Evolutionary conservation across 2,888 invertebrate genomes (phyloP).

Genomic region (Chamaedrilus cognettii): DNA sequence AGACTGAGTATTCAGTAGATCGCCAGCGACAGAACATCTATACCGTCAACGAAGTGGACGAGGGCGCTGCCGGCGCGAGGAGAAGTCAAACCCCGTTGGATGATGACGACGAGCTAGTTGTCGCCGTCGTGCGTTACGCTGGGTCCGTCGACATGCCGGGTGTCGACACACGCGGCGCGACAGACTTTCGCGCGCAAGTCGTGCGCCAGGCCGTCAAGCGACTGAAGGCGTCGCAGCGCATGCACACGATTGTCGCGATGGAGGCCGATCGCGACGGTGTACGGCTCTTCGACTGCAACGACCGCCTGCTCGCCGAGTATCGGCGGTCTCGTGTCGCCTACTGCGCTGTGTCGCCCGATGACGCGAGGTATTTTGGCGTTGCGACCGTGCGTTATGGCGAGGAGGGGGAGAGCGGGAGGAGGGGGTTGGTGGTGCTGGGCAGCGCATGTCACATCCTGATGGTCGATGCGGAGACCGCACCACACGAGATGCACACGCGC

Average conservation of each 20-base stretch:
- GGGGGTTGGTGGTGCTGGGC: not conserved
- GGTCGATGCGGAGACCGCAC: not conserved
- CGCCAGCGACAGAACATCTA: not conserved
- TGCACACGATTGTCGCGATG: constrained; percentile 10
- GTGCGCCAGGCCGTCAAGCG: constrained; percentile 11
- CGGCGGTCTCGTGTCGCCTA: constrained; percentile 1
- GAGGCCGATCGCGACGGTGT: constrained; percentile 9
- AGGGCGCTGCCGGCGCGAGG: not conserved
- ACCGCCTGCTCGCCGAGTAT: not conserved
- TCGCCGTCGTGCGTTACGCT: constrained; percentile 5
- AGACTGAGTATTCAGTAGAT: not conserved
- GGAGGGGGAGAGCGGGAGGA: not conserved
- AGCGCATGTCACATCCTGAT: constrained; percentile 8
- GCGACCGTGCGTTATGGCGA: not conserved
- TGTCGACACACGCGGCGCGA: not conserved
- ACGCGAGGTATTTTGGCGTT: constrained; percentile 2
- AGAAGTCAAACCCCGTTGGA: not conserved
- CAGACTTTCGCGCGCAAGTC: constrained; percentile 7
- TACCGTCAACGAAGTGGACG: not conserved
- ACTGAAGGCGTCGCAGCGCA: not conserved
- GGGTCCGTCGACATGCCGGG: constrained; percentile 16
- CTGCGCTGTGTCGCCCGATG: constrained; percentile 4
- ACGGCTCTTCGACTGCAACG: not conserved
- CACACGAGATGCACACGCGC: not conserved
- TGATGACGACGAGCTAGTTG: not conserved